Base-by-base conservation (phyloP, 2,888 invertebrate species). In the Drosophila neonasuta region DNA sequence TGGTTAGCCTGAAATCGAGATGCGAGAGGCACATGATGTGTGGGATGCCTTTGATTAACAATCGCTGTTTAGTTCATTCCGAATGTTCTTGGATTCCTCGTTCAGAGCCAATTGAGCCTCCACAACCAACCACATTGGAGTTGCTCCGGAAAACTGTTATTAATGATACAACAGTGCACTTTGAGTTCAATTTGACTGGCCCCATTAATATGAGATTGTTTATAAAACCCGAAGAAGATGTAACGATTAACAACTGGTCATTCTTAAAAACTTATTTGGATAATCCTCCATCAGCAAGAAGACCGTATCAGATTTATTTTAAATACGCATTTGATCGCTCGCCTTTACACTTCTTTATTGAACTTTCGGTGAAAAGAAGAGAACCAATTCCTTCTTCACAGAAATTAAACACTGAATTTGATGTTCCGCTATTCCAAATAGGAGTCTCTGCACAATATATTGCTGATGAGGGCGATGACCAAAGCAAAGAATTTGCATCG, bases 371-470 rank as follows among this genome's bases (percentile, higher is more conserved):
- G 6, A 24, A 24, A 24, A 6, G 24, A 24, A 24, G 24, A 24
- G 6, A 5, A 24, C 6, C 24, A 24, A 6, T 24, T 6, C 6
- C 4, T 24, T 24, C 24, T 24, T 4, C 24, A 24, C 24, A 80
- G 67, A 86, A 80, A 63, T 10, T 42, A 2, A 68, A 78, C 36
- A 69, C 60, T 3, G 62, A 82, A n/a, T 76, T 75, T 8, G 68
- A 74, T 4, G 71, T 68, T 2, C 76, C 86, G 0, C 49, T 76
- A 1, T 71, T 88, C 15, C 91, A 92, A 70, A 66, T 93, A 13
- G 92, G 90, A 1, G 77, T 92, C 10, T 88, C 88, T 1, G 91
- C 91, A 11, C 92, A 92, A 74, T 92, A 90, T 66, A 86, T 91
- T 36, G 88, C 90, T n/a, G 88, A 90, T 64, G 72, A 80, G 2